phyloP scores from a whole-genome alignment of 2,797 vertebrate genomes.

The Sebastes flavidus region DNA sequence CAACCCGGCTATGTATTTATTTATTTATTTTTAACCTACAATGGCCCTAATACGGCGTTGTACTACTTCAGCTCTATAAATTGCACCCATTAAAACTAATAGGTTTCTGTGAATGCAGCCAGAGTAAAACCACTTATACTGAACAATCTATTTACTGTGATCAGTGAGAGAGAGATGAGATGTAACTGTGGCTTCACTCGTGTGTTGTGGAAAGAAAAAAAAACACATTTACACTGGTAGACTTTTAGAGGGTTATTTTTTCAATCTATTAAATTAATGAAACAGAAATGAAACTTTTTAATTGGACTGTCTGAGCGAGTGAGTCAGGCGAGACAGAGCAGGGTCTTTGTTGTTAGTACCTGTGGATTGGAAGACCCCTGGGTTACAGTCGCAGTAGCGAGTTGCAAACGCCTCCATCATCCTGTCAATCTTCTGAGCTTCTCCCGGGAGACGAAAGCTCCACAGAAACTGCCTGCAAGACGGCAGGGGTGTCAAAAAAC shows the following conservation, averaged over 20 bases:
- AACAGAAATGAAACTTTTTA: not conserved
- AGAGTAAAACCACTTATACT: not conserved
- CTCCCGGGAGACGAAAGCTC: conserved; percentile 95
- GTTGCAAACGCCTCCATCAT: conserved; percentile 96
- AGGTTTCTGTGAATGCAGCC: not conserved
- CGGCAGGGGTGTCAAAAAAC: not conserved
- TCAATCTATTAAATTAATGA: not conserved
- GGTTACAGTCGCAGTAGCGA: conserved; percentile 92
- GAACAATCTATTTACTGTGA: not conserved
- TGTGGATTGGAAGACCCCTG: conserved; percentile 91
- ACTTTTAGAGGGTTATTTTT: not conserved
- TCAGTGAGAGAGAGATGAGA: not conserved
- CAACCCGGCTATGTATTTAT: not conserved
- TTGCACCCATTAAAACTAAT: conserved; percentile 18
- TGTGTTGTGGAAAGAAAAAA: not conserved
- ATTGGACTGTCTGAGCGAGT: not conserved
- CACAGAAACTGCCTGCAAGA: conserved; percentile 91
- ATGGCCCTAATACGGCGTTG: not conserved
- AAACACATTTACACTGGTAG: not conserved
- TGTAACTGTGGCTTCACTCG: not conserved
- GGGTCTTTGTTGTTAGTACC: conserved; percentile 70
- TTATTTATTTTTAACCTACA: not conserved
- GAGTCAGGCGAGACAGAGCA: not conserved
- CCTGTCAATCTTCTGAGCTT: conserved; percentile 96
- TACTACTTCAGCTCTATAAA: not conserved